These are phyloP conservation scores for Musca vetustissima DNA, from an alignment of 1,140 invertebrate genomes.

Conservation along the genomic window DNA sequence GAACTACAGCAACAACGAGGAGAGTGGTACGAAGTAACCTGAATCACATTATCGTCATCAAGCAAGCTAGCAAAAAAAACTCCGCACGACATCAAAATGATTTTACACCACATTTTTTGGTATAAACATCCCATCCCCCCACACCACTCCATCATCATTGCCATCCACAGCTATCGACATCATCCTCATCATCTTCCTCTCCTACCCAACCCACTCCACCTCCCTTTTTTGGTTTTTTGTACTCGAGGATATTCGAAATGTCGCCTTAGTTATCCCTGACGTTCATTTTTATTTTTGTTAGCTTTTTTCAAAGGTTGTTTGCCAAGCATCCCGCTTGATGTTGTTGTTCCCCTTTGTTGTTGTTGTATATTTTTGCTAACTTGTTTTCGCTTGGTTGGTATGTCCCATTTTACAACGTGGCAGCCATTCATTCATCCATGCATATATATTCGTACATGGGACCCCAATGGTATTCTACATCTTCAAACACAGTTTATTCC, in stretches of 20 bases:
- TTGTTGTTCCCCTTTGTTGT: not conserved
- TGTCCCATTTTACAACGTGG: slow-evolving; percentile 8
- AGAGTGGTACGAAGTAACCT: not conserved
- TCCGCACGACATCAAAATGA: slow-evolving; percentile 19
- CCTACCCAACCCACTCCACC: no score
- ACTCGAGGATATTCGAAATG: no score
- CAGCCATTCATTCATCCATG: not conserved
- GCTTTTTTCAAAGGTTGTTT: slow-evolving; percentile 1
- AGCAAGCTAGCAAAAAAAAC: no score
- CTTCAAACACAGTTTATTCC: no score
- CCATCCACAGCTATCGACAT: no score
- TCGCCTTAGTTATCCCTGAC: no score
- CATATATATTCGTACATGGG: not conserved
- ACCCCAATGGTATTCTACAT: slow-evolving; percentile 16
- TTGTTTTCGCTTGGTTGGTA: slow-evolving; percentile 4
- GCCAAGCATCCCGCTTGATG: not conserved
- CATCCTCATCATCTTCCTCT: no score
- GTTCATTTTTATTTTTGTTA: slow-evolving; percentile 4
- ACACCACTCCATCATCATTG: not conserved
- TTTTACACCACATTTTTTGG: slow-evolving; percentile 15
- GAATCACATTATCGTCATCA: not conserved
- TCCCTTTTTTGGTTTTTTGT: no score
- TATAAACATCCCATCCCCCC: not conserved
- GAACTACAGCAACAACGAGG: no score
- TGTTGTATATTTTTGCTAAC: not conserved